Evolutionary conservation across 2,888 invertebrate genomes (phyloP).

Genomic region (Tillus elongatus): DNA sequence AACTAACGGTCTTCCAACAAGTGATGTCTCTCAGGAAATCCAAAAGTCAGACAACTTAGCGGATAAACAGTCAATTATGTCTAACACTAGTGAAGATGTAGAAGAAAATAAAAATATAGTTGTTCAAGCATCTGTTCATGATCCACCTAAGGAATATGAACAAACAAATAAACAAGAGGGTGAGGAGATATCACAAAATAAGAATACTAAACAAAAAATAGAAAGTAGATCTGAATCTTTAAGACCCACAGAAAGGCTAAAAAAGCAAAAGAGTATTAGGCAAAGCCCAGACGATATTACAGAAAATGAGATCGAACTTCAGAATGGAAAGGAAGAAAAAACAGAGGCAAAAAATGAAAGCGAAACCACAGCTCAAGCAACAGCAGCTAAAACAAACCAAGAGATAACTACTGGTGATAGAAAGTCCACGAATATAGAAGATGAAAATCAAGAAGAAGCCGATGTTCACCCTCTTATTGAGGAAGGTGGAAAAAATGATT

Average conservation of each 20-base stretch:
- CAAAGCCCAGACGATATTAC: constrained; percentile 7
- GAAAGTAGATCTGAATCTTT: not conserved
- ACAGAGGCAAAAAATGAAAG: constrained; percentile 12
- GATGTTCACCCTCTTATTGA: too few species aligned
- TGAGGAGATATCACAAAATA: constrained; percentile 11
- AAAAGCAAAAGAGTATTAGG: not conserved
- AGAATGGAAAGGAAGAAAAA: constrained; percentile 8
- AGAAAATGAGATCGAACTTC: constrained; percentile 11
- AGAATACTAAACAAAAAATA: constrained; percentile 12
- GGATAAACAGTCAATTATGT: constrained; percentile 30
- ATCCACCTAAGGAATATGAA: constrained; percentile 29
- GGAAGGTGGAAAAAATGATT: too few species aligned
- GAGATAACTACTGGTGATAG: constrained; percentile 11
- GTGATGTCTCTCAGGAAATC: not conserved
- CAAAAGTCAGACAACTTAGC: constrained; percentile 11
- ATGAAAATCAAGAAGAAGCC: too few species aligned
- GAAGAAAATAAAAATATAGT: constrained; percentile 32
- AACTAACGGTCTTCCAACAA: not conserved
- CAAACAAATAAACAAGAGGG: constrained; percentile 9
- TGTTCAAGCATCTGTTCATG: constrained; percentile 39
- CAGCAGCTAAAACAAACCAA: constrained; percentile 10
- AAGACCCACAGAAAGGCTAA: constrained; percentile 5
- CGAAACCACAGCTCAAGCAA: constrained; percentile 11
- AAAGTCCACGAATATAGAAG: not conserved
- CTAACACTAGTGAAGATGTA: constrained; percentile 36